Base-by-base conservation (phyloP, 2,888 invertebrate species). In the Fragum whitleyi region DNA sequence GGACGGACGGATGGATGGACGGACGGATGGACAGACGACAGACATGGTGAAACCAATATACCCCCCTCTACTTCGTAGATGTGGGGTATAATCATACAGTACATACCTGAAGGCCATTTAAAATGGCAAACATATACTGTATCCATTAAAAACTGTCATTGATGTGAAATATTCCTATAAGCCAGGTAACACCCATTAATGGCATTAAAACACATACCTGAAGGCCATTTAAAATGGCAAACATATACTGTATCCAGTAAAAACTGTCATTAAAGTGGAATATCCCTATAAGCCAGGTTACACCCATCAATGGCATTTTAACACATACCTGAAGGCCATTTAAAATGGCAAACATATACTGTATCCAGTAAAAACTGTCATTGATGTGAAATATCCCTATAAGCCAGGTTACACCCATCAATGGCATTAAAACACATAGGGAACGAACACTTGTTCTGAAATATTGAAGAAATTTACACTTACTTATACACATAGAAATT, bases 41-140 rank as follows among this genome's bases (percentile, higher is more conserved):
- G n/a, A n/a, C n/a, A n/a, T n/a, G n/a, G n/a, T n/a, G n/a, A n/a
- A n/a, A n/a, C n/a, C n/a, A n/a, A n/a, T n/a, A n/a, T n/a, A n/a
- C n/a, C n/a, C n/a, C n/a, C n/a, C n/a, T n/a, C n/a, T n/a, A n/a
- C n/a, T n/a, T n/a, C n/a, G n/a, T n/a, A n/a, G n/a, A n/a, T n/a
- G n/a, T n/a, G n/a, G n/a, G n/a, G n/a, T n/a, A n/a, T n/a, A n/a
- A n/a, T n/a, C n/a, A n/a, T n/a, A n/a, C n/a, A n/a, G n/a, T n/a
- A n/a, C n/a, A n/a, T n/a, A 61, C 83, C 79, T 83, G 83, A 26
- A 83, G 57, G 16, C 79, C 77, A 69, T 80, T 83, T 23, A 74
- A 73, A 16, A 83, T 69, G 14, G 83, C 74, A 55, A 83, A 83
- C 47, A 83, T 42, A 74, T 77, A 83, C 61, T 83, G 83, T 39